Base-by-base conservation (phyloP, 2,113 vertebrate species). In the Microtus pennsylvanicus region DNA sequence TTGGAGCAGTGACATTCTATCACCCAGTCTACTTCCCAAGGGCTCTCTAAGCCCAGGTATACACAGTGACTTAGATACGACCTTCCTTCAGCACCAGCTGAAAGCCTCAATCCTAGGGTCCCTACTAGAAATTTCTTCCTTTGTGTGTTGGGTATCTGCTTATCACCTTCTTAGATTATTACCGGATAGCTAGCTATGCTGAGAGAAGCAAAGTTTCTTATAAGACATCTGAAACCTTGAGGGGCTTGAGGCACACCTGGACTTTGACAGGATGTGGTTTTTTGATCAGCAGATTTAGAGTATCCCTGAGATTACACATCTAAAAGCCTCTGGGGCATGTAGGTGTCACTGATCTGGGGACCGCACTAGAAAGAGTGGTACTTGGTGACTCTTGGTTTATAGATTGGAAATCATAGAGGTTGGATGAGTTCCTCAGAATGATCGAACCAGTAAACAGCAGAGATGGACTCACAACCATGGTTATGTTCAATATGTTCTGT, bases 271-370 rank as follows among this genome's bases (percentile, higher is more conserved):
- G 17, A 89, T 2, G 1, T 8, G 9, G 1, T 72, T 72, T 89
- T 30, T 26, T 19, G 70, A 9, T 85, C 7, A n/a, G 17, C 13
- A 69, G 38, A 10, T 35, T 72, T 55, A 12, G 6, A 16, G 5
- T 42, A 11, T 21, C n/a, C 13, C 47, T 69, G 58, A 86, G 45
- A 45, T 28, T 55, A 17, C 28, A 24, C 63, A 58, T 58, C 86
- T 67, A 35, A 65, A 55, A 42, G 14, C 35, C 5, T 47, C 26
- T 16, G 19, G 2, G 11, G 69, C 3, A 55, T 58, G 0, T 33
- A 0, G 3, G 10, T 4, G 33, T 3, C 22, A 0, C 16, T 75
- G 7, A 6, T 50, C 17, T 33, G 19, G 30, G n/a, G 24, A 7
- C 50, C 10, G 19, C 6, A 3, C 17, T 52, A 45, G 21, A 3